Evolutionary conservation across 2,113 vertebrate genomes (phyloP), one percentile per base, ranked within the genome.

Genomic region (Tauraco erythrolophus): DNA sequence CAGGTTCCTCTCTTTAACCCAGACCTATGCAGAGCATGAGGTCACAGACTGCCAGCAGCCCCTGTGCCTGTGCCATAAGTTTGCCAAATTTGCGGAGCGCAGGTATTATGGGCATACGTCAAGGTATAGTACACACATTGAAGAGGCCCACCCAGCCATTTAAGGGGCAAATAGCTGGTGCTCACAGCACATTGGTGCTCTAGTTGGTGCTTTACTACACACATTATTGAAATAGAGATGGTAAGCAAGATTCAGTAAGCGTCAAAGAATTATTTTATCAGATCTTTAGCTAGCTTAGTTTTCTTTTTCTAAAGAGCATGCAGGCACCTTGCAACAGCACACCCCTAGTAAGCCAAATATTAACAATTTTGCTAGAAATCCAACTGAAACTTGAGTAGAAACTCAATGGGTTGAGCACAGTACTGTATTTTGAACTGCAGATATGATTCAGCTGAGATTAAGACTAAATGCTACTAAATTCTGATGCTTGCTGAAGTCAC

Each of bases 61-160:
- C 27, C 68, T 0, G 2, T 19, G 14, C n/a, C 86, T 23, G 19
- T 10, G n/a, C 6, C 0, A 15, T 4, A 16, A 15, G 9, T 56
- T 33, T 56, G 35, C 39, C 77, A 89, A 39, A 22, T 19, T 15
- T 16, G 5, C 14, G 15, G 61, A 3, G 3, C n/a, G 6, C 1
- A 0, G 37, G 25, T 48, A 21, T 9, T 25, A 33, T 0, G 0
- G 23, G 65, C 27, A 45, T 31, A 35, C 39, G n/a, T 28, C 58
- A 74, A 54, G 15, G 58, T 21, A 17, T 2, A 6, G 28, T 14
- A 14, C 25, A 12, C 0, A 7, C 1, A 56, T 18, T 27, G 35
- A 60, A 87, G 46, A 91, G 17, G 43, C 14, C n/a, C 28, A 31
- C 33, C 14, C 83, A 89, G 68, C 31, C 76, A 33, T 22, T 70